Evolutionary conservation across 2,113 vertebrate species (phyloP).

Genomic region (Nyctereutes procyonoides): DNA sequence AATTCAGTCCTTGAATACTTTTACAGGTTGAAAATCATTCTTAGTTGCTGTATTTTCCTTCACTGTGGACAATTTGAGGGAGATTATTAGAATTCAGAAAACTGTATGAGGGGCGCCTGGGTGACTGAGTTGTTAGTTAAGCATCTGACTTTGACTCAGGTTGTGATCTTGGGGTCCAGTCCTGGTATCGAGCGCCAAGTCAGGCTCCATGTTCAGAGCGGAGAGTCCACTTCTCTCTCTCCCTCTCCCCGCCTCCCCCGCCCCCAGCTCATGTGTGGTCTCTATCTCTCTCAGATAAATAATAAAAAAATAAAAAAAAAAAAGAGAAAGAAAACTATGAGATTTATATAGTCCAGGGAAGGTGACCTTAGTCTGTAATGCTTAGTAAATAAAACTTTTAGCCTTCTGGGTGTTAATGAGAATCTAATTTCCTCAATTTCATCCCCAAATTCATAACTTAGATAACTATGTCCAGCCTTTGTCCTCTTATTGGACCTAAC

Average conservation of each 20-base stretch:
- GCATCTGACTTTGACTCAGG: neutral
- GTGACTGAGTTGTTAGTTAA: neutral
- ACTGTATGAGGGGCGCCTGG: neutral
- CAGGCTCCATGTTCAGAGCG: neutral
- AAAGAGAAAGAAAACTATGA: slow-evolving; percentile 3
- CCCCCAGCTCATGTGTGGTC: neutral
- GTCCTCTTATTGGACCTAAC: neutral
- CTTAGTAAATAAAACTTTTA: slow-evolving; percentile 6
- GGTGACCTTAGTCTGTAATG: neutral
- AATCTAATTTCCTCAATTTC: slow-evolving; percentile 9
- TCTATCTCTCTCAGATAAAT: neutral
- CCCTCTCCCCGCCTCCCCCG: too few species aligned
- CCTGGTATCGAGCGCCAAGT: neutral
- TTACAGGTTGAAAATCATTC: neutral
- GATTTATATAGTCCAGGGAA: neutral
- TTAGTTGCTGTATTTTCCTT: neutral
- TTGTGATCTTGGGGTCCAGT: neutral
- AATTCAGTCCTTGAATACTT: neutral
- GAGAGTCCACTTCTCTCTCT: neutral
- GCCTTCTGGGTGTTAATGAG: neutral
- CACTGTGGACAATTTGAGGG: neutral
- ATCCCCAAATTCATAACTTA: neutral
- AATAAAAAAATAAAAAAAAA: neutral
- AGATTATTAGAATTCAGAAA: neutral
- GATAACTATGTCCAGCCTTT: neutral